phyloP scores from a whole-genome alignment of 2,797 vertebrate species.

The Phalanger gymnotis region DNA sequence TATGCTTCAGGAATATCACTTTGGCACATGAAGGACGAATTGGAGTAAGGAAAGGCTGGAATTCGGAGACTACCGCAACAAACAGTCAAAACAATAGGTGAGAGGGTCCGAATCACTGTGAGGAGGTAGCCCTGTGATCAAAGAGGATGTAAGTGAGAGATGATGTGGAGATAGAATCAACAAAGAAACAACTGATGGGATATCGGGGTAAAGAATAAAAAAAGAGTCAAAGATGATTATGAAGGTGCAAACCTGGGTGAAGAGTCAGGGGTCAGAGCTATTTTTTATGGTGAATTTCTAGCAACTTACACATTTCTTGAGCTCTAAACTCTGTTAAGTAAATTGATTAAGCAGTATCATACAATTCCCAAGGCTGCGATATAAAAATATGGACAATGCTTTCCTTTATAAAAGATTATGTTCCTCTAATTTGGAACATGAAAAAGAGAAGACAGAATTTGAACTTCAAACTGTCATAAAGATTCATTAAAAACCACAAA shows the following conservation, averaged over 20 bases:
- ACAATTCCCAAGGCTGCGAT: not conserved
- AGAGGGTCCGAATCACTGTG: not conserved
- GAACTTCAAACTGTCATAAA: not conserved
- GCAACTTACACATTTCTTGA: slow-evolving; percentile 23
- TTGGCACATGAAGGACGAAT: no score
- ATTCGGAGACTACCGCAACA: not conserved
- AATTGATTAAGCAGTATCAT: not conserved
- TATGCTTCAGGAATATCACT: not conserved
- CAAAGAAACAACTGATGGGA: not conserved
- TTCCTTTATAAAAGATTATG: not conserved
- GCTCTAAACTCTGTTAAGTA: not conserved
- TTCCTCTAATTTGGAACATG: slow-evolving; percentile 4
- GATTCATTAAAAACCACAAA: slow-evolving; percentile 24
- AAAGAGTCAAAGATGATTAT: not conserved
- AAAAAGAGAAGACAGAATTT: not conserved
- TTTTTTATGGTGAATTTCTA: not conserved
- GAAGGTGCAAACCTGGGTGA: not conserved
- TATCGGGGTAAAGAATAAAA: not conserved
- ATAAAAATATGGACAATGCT: slow-evolving; percentile 30
- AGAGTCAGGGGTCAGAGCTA: not conserved
- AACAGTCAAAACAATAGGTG: not conserved
- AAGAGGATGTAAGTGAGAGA: not conserved
- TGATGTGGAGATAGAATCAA: not conserved
- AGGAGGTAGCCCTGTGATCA: not conserved
- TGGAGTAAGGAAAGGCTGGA: not conserved